Evolutionary conservation across 2,797 vertebrate species (phyloP).

Genomic region (Propithecus deckenii): DNA sequence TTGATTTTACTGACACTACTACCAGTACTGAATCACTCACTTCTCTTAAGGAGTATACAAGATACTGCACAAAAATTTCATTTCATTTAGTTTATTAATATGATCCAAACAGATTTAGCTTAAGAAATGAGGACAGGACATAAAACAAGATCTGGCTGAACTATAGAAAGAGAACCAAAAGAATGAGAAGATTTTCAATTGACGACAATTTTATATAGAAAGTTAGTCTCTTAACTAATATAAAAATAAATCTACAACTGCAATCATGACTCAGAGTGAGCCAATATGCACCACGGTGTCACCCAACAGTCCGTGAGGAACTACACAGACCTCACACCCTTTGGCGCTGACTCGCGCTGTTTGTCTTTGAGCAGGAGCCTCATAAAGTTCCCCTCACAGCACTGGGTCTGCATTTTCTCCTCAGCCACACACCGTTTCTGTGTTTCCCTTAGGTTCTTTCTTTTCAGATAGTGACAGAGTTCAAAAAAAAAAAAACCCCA

Average conservation of each 20-base stretch:
- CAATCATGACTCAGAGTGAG: slow-evolving; percentile 48
- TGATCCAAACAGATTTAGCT: slow-evolving; percentile 73
- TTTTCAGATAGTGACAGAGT: not conserved
- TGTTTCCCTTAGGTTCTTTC: not conserved
- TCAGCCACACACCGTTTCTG: not conserved
- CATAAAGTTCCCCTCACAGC: not conserved
- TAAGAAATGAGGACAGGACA: slow-evolving; percentile 65
- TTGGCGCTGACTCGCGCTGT: not conserved
- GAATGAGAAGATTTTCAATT: not conserved
- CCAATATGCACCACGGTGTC: not conserved
- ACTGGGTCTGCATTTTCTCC: not conserved
- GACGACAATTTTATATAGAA: slow-evolving; percentile 58
- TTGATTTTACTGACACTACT: not conserved
- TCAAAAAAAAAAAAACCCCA: not conserved
- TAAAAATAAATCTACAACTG: slow-evolving; percentile 84
- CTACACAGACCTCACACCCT: fast-evolving
- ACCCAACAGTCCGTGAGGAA: not conserved
- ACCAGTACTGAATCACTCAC: not conserved
- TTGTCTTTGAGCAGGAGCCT: not conserved
- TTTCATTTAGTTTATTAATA: slow-evolving; percentile 82
- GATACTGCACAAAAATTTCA: slow-evolving; percentile 59
- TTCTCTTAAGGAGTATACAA: slow-evolving; percentile 14
- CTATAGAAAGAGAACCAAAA: slow-evolving; percentile 34
- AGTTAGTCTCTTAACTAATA: slow-evolving; percentile 76
- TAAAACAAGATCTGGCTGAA: slow-evolving; percentile 70